Evolutionary conservation across 2,888 invertebrate species (phyloP), one percentile per base, ranked within the genome.

Genomic region (Trilocha varians): DNA sequence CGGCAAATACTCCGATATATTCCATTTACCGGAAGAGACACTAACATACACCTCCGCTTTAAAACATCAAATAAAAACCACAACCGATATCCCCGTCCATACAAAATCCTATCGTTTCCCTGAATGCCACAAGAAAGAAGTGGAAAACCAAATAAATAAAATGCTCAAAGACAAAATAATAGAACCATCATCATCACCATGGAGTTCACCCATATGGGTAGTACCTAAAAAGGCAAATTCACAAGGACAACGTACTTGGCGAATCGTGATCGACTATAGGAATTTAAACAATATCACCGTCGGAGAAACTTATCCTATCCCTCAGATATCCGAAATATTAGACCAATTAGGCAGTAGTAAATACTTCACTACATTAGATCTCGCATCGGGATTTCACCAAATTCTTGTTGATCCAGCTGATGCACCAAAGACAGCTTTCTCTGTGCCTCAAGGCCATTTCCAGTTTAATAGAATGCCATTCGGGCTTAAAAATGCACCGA

Each of bases 261-360:
- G 18, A 18, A 18, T 18, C 8, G 18, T 18, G 8, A 18, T 18
- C 18, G 18, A 18, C 8, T 18, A 18, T 18, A 18, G 42, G 3
- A 41, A 49, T 36, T 34, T 50, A 3, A 50, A 55, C 16, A 47
- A 48, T 1, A 40, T 48, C 1, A 51, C 46, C 8, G 38, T 54
- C 6, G 47, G 52, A 2, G 55, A 53, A 9, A 36, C 18, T 3
- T 52, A 49, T 35, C 49, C 50, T 1, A 37, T 50, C 3, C 48
- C 70, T 62, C 43, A 52, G 47, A 41, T 43, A 63, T n/a, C 62
- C 58, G 5, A 71, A 58, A n/a, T 70, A 57, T 40, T 66, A 57
- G 14, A 57, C 52, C 32, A 56, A 55, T 35, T 57, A 44, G 42
- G 65, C 59, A 4, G 49, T 59, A 17, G 64, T 57, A 16, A 50